Evolutionary conservation across 2,113 vertebrate genomes (phyloP).

Genomic region (Sinocyclocheilus grahami): DNA sequence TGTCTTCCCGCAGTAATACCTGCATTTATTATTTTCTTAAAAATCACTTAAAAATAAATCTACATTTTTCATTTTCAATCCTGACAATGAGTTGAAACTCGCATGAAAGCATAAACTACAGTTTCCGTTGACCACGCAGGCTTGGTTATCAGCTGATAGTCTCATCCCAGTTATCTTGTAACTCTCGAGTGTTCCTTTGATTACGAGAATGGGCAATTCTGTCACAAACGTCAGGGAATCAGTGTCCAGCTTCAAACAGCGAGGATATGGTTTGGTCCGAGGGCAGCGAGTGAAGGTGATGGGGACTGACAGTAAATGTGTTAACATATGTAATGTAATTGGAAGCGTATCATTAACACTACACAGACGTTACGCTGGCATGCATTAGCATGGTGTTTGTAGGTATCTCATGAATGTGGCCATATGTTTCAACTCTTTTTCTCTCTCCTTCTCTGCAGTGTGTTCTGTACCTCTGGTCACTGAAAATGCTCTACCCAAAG

Average conservation of each 20-base stretch:
- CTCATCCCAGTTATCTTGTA: not conserved
- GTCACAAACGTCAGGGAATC: not conserved
- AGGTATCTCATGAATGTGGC: not conserved
- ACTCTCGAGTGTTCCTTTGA: not conserved
- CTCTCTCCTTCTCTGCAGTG: constrained; percentile 67
- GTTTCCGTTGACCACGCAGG: not conserved
- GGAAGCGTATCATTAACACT: constrained; percentile 16
- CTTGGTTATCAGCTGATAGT: not conserved
- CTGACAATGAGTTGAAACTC: not conserved
- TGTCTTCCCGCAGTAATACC: not conserved
- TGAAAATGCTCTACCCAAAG: constrained; percentile 87
- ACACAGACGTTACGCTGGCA: not conserved
- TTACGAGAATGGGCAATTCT: not conserved
- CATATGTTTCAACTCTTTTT: constrained; percentile 10
- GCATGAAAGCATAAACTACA: not conserved
- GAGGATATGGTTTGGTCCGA: not conserved
- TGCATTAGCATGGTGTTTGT: constrained; percentile 4
- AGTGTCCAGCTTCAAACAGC: not conserved
- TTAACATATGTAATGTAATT: constrained; percentile 44
- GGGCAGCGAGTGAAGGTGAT: not conserved
- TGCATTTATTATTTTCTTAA: not conserved
- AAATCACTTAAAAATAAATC: not conserved
- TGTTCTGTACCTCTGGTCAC: constrained; percentile 85
- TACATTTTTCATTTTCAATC: not conserved
- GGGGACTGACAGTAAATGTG: constrained; percentile 18